A percentile compares a stretch with the other conserved stretches of the same genome.
Evolutionary conservation across 2,113 vertebrate species (phyloP).

Genomic region (Cisticola juncidis): DNA sequence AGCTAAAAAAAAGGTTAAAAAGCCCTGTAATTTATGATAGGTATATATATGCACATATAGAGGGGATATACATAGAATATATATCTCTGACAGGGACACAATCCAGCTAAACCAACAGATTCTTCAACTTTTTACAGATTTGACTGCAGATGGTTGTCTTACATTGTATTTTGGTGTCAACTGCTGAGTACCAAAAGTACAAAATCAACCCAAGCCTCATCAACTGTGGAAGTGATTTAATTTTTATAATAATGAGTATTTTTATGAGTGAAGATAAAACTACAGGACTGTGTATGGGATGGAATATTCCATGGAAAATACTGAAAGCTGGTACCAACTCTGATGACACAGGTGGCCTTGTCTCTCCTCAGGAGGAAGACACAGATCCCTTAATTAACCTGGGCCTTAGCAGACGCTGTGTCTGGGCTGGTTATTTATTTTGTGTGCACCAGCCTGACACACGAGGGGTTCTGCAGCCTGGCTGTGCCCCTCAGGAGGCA

Average conservation of each 20-base stretch:
- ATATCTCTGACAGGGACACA: neutral
- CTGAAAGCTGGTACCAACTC: neutral
- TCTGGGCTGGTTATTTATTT: neutral
- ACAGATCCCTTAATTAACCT: neutral
- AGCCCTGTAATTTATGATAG: accelerated
- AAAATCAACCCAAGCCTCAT: neutral
- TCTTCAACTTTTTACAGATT: neutral
- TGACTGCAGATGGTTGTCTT: neutral
- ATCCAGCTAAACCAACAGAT: neutral
- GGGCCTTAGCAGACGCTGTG: accelerated
- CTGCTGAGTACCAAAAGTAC: neutral
- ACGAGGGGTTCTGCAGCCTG: neutral
- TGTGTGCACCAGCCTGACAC: accelerated
- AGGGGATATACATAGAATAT: neutral
- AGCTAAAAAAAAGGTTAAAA: accelerated
- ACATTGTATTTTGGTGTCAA: neutral
- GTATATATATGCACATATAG: neutral
- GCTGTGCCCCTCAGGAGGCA: accelerated
- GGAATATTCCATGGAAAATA: neutral
- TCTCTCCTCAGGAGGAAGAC: neutral
- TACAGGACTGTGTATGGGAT: neutral
- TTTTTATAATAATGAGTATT: neutral
- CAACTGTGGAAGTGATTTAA: neutral
- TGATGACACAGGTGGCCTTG: neutral
- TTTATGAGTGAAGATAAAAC: neutral